phyloP scores from a whole-genome alignment of 2,113 vertebrate genomes.

The Onychostruthus taczanowskii region DNA sequence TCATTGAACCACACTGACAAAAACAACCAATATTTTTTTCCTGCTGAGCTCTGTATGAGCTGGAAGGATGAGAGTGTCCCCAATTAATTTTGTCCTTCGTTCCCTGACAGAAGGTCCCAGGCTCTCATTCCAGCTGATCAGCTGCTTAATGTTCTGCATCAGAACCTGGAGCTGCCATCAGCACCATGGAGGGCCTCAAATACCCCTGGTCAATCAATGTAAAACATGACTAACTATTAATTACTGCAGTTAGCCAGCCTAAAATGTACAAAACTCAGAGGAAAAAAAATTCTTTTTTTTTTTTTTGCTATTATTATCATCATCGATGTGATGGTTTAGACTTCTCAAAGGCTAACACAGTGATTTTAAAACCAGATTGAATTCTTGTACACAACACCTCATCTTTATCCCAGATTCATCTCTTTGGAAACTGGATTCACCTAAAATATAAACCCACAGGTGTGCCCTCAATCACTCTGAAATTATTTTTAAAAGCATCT shows the following conservation, averaged over 20 bases:
- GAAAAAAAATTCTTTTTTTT: too few relatives aligned
- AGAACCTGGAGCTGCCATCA: neutral
- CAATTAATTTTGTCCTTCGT: neutral
- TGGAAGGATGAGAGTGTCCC: neutral
- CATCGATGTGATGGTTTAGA: neutral
- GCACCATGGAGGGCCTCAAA: neutral
- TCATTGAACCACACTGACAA: neutral
- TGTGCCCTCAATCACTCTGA: neutral
- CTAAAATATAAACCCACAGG: neutral
- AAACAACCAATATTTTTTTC: neutral
- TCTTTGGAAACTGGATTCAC: neutral
- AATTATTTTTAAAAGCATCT: neutral
- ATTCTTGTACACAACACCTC: neutral
- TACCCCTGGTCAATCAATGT: neutral
- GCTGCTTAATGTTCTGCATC: slow-evolving; percentile 14
- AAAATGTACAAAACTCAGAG: neutral
- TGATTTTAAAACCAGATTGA: neutral
- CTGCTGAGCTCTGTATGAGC: neutral
- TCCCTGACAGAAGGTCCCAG: neutral
- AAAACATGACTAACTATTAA: slow-evolving; percentile 32
- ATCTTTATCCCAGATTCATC: neutral
- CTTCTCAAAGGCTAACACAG: neutral
- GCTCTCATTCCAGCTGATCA: neutral
- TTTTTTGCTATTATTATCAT: neutral
- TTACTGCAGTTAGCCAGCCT: neutral